Percentiles rank a stretch among this genome's conserved stretches.
phyloP scores from a whole-genome alignment of 1,140 invertebrate species.

The Hirudo medicinalis region DNA sequence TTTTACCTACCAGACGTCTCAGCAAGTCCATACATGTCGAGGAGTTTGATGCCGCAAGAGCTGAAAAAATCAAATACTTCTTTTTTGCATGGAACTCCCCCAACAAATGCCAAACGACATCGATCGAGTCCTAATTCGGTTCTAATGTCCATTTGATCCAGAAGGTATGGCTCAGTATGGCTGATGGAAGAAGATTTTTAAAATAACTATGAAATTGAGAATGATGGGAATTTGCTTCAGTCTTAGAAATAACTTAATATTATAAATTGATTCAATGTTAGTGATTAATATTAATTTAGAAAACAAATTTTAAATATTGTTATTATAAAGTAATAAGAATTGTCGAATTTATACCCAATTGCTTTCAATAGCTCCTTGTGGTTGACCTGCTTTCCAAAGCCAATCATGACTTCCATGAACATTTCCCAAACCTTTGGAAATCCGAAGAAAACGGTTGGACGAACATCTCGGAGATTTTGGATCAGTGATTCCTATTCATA shows the following conservation, averaged over 20 bases:
- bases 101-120: slow-evolving; percentile 53
- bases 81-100: slow-evolving; percentile 61
- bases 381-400: too few species aligned
- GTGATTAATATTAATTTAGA: too few species aligned
- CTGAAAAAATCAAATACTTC: slow-evolving; percentile 69
- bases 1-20: slow-evolving; percentile 52
- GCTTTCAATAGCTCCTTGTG: too few species aligned
- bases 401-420: slow-evolving; percentile 51
- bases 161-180: too few species aligned
- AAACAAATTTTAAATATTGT: too few species aligned
- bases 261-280: too few species aligned
- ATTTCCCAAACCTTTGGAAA: slow-evolving; percentile 80
- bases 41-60: slow-evolving; percentile 62
- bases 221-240: too few species aligned
- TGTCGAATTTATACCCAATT: too few species aligned
- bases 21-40: slow-evolving; percentile 50
- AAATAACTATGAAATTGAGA: too few species aligned
- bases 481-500: slow-evolving; percentile 32
- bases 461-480: slow-evolving; percentile 52
- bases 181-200: too few species aligned
- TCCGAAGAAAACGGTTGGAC: slow-evolving; percentile 63
- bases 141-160: slow-evolving; percentile 47
- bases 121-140: slow-evolving; percentile 56
- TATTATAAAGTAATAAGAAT: too few species aligned
- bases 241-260: too few species aligned